Evolutionary conservation across 2,113 vertebrate genomes (phyloP).

Genomic region (Pterocles gutturalis): DNA sequence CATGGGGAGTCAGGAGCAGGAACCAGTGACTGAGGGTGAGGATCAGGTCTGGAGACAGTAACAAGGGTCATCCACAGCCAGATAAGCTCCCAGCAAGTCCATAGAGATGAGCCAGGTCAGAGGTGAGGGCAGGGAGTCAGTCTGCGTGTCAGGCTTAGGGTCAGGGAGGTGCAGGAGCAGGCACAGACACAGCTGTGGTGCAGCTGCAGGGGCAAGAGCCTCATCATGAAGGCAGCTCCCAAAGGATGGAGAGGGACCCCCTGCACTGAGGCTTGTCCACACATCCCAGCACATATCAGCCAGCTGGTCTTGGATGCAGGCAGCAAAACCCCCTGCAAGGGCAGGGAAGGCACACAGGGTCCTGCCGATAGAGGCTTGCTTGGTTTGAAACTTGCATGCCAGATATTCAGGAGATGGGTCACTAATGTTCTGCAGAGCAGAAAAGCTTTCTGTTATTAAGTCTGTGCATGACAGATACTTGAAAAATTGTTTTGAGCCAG

Average conservation of each 20-base stretch:
- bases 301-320: background rate
- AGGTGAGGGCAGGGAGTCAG: background rate
- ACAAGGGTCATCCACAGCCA: background rate
- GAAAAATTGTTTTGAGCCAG: background rate
- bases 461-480: background rate
- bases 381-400: background rate
- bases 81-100: too few relatives aligned
- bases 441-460: background rate
- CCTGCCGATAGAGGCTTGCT: background rate
- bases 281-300: fast-evolving
- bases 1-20: fast-evolving
- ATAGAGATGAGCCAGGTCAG: background rate
- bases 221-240: fast-evolving
- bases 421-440: background rate
- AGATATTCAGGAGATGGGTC: background rate
- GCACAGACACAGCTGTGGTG: fast-evolving
- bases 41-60: background rate
- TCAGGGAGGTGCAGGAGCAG: background rate
- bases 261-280: background rate
- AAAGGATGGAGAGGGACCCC: background rate
- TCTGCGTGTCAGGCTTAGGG: background rate
- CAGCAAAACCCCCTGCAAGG: background rate
- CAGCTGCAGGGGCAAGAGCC: fast-evolving
- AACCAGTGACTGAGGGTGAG: background rate
- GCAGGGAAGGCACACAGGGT: background rate